phyloP scores from a whole-genome alignment of 2,888 invertebrate genomes.

The Thereva nobilitata region DNA sequence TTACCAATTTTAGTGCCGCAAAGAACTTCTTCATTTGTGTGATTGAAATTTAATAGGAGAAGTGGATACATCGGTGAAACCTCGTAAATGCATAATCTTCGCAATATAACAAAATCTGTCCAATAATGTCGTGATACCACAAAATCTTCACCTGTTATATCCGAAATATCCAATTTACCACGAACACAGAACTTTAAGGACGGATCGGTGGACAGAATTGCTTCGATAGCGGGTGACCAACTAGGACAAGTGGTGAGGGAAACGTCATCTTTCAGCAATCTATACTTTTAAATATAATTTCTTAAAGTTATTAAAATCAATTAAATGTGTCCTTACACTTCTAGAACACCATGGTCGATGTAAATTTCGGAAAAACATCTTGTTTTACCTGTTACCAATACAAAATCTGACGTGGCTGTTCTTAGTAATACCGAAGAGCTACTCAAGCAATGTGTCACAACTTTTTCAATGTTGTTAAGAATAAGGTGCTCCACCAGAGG shows the following conservation, averaged over 20 bases:
- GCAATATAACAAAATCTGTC: constrained; percentile 49
- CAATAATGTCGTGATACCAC: constrained; percentile 50
- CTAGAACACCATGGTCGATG: constrained; percentile 49
- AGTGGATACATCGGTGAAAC: constrained; percentile 51
- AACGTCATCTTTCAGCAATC: constrained; percentile 49
- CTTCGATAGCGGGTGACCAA: constrained; percentile 66
- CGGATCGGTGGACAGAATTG: constrained; percentile 64
- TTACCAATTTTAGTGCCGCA: background rate
- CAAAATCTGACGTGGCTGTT: constrained; percentile 52
- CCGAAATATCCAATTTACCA: constrained; percentile 65
- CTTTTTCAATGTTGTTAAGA: constrained; percentile 45
- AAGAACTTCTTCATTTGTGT: constrained; percentile 30
- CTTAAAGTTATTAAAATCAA: background rate
- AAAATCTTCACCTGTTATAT: constrained; percentile 60
- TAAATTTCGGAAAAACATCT: constrained; percentile 48
- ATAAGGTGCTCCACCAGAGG: constrained; percentile 45
- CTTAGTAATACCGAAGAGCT: constrained; percentile 50
- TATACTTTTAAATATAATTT: constrained; percentile 34
- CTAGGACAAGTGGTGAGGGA: constrained; percentile 59
- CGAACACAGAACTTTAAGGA: constrained; percentile 68
- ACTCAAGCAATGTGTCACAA: constrained; percentile 50
- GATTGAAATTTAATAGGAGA: constrained; percentile 51
- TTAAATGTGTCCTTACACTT: constrained; percentile 47
- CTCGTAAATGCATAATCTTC: constrained; percentile 47
- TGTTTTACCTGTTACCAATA: constrained; percentile 52